Conservation (phyloP, 2,797 vertebrate species). For the Adelosebastes latens region DNA sequence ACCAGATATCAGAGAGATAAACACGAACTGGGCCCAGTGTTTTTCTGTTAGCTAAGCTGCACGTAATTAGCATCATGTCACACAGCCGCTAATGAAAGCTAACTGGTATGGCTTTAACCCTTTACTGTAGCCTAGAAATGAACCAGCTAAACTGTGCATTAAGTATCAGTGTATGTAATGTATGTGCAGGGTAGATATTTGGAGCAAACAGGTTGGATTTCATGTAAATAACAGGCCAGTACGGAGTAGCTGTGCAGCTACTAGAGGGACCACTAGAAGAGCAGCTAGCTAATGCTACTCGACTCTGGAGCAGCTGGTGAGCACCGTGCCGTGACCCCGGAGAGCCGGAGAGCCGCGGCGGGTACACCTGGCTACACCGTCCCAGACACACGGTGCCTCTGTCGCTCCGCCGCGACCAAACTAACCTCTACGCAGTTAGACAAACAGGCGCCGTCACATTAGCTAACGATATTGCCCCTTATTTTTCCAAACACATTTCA, state of each 20-base stretch:
- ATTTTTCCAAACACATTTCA: neutral
- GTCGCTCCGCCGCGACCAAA: conserved; percentile 4
- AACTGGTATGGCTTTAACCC: conserved; percentile 8
- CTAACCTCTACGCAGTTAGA: conserved; percentile 33
- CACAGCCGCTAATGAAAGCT: conserved; percentile 9
- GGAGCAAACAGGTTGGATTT: neutral
- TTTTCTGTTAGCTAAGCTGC: conserved; percentile 45
- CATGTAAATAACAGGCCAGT: neutral
- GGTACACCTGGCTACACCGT: neutral
- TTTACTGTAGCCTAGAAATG: neutral
- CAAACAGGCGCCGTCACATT: conserved; percentile 6
- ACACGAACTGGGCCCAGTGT: conserved; percentile 35
- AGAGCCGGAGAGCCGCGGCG: neutral
- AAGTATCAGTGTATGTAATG: neutral
- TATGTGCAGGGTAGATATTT: neutral
- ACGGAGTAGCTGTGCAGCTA: neutral
- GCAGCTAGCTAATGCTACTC: conserved; percentile 17
- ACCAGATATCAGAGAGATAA: conserved; percentile 17
- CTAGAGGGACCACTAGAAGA: neutral
- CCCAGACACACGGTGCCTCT: conserved; percentile 5
- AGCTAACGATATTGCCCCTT: neutral
- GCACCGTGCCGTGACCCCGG: conserved; percentile 14
- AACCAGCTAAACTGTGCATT: neutral
- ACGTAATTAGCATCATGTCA: conserved; percentile 50
- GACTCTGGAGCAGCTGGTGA: conserved; percentile 10